Evolutionary conservation across 2,888 invertebrate species (phyloP).

Genomic region (Panorpa germanica): DNA sequence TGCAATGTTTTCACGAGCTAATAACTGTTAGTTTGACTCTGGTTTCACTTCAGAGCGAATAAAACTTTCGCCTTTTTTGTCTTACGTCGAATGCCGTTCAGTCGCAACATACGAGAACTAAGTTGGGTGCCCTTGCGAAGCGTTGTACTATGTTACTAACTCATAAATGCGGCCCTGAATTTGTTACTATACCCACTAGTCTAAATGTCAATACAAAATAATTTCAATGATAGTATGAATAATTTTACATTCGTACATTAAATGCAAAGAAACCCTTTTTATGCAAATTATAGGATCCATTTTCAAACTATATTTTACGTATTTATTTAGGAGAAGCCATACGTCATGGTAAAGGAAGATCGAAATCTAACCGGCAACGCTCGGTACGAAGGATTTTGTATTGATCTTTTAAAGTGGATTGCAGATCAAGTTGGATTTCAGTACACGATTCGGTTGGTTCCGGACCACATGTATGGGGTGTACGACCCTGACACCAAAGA

Average conservation of each 20-base stretch:
- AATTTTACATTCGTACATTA: background rate
- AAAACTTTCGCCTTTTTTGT: too few species aligned
- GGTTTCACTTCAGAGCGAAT: too few species aligned
- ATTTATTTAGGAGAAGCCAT: constrained; percentile 57
- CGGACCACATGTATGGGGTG: constrained; percentile 79
- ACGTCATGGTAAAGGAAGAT: constrained; percentile 77
- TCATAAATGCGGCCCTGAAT: too few species aligned
- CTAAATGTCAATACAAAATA: background rate
- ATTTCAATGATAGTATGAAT: background rate
- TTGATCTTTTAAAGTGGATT: constrained; percentile 69
- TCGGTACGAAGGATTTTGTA: constrained; percentile 79
- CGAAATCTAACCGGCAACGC: constrained; percentile 74
- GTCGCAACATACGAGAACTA: too few species aligned
- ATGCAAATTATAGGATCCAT: background rate
- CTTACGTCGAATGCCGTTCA: too few species aligned
- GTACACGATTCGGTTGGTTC: constrained; percentile 65
- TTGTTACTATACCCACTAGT: too few species aligned
- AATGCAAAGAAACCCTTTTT: background rate
- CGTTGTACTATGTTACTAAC: too few species aligned
- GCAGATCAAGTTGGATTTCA: constrained; percentile 75
- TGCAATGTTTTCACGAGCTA: too few species aligned
- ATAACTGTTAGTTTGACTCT: too few species aligned
- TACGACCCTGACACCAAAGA: constrained; percentile 70
- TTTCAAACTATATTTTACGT: background rate
- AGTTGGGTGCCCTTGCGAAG: too few species aligned